Conservation (phyloP, 1,140 invertebrate genomes). For the Zaprionus gabonicus region DNA sequence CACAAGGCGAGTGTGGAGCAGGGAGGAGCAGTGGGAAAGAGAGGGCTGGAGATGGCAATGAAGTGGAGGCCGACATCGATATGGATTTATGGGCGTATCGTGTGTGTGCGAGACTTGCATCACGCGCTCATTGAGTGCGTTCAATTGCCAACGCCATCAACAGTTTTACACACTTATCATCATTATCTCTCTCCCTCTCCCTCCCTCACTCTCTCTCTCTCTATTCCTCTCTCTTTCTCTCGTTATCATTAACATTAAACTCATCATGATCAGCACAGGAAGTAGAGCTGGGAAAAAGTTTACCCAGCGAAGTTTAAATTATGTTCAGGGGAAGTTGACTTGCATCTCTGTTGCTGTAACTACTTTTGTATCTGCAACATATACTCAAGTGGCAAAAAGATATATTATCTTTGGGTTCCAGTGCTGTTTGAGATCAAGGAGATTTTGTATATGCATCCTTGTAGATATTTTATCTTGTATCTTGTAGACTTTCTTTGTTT, state of each 20-base stretch:
- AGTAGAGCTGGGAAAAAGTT: conserved; percentile 12
- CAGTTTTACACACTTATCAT: conserved; percentile 11
- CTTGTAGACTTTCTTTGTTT: too few relatives aligned
- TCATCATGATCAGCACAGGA: conserved; percentile 17
- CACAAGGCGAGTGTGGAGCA: background rate
- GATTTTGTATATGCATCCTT: too few relatives aligned
- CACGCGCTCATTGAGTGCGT: conserved; percentile 46
- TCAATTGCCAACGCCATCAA: conserved; percentile 59
- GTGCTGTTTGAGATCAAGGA: background rate
- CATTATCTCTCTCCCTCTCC: background rate
- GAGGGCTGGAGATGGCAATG: background rate
- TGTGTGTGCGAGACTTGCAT: conserved; percentile 50
- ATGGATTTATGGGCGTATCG: conserved; percentile 66
- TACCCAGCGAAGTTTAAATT: background rate
- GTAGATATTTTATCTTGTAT: too few relatives aligned
- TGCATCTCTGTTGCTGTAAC: background rate
- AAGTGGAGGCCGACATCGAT: conserved; percentile 49
- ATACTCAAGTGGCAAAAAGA: background rate
- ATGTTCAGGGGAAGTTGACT: background rate
- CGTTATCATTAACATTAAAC: conserved; percentile 31
- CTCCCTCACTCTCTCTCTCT: too few relatives aligned
- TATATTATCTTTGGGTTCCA: background rate
- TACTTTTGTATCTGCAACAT: background rate
- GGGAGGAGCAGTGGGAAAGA: background rate
- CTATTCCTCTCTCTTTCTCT: too few relatives aligned